Percentiles rank a stretch among this genome's conserved stretches.
Conservation (phyloP, 2,888 invertebrate genomes). For the Yponomeuta cagnagella region DNA sequence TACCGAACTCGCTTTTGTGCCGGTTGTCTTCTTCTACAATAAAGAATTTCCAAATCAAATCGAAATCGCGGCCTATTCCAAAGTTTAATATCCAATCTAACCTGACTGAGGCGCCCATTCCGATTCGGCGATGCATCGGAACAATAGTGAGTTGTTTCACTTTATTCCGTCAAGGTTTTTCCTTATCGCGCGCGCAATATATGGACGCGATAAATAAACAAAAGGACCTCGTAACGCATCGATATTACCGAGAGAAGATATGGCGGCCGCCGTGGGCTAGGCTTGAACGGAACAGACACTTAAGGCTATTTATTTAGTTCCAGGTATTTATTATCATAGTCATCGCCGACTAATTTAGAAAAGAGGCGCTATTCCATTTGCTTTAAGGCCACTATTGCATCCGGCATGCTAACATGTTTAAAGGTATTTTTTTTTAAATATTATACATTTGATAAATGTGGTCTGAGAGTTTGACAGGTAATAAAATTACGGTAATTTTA, state of each 20-base stretch:
- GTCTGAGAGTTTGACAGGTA: no score
- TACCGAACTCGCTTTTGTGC: no score
- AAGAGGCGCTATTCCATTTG: no score
- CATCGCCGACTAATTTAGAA: no score
- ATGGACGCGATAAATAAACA: constrained; percentile 17
- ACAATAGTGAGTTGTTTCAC: background rate
- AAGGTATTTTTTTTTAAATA: no score
- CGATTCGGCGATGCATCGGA: background rate
- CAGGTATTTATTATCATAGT: no score
- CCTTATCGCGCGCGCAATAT: constrained; percentile 15
- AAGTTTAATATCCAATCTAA: background rate
- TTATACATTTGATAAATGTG: no score
- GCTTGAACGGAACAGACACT: background rate
- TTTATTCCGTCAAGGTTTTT: constrained; percentile 2
- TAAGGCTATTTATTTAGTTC: no score
- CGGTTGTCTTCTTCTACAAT: no score
- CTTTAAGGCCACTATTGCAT: no score
- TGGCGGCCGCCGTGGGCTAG: background rate
- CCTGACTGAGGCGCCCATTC: background rate
- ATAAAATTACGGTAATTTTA: no score
- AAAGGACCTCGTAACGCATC: constrained; percentile 13
- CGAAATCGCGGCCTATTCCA: background rate
- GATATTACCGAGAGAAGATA: constrained; percentile 11
- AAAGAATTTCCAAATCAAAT: background rate
- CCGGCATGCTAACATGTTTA: no score